Base-by-base conservation (phyloP, 37 sponge, comb jelly and placozoan species). In the Halisarca cf. caerulea region DNA sequence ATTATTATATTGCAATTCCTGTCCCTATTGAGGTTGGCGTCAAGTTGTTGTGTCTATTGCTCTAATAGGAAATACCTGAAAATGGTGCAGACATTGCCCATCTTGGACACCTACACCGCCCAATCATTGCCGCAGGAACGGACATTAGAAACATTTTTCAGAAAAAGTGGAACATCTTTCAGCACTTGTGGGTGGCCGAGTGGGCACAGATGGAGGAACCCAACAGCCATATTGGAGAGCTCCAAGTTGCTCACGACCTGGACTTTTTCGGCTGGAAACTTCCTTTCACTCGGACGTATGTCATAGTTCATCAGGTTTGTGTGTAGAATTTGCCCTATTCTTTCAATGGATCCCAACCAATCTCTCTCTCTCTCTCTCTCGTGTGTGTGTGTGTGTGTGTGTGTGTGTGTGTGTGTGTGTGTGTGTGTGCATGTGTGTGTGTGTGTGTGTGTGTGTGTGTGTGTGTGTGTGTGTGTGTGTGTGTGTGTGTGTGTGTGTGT, bases 81-180 rank as follows among this genome's bases (percentile, higher is more conserved):
- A 90, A 90, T 86, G 86, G 81, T 59, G 90, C 90, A 21, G 90
- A 90, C 54, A n/a, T 90, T 24, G 75, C 86, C 21, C 90, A 90
- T 39, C 69, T 90, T 51, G 30, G 33, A 32, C 61, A 70, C 27
- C 83, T 90, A 0, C 90, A 90, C 62, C 54, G 41, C 24, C 82
- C 90, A n/a, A 44, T 83, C 41, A 53, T 90, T 41, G 58, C 28
- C 24, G 82, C 54, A 20, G 86, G 90, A 6, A 37, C 69, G 20
- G 60, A 84, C 17, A 21, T 82, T 35, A 23, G 43, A 14, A 23
- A 42, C 44, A 64, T 62, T 61, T 82, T 62, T 40, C 37, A 38
- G 62, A 83, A 37, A 14, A 54, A 28, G 21, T 83, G 84, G 84
- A 68, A 66, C 14, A 54, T 36, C 33, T 36, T 37, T 3, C 70